Base-by-base conservation (phyloP, 2,797 vertebrate genomes). In the Mus caroli region DNA sequence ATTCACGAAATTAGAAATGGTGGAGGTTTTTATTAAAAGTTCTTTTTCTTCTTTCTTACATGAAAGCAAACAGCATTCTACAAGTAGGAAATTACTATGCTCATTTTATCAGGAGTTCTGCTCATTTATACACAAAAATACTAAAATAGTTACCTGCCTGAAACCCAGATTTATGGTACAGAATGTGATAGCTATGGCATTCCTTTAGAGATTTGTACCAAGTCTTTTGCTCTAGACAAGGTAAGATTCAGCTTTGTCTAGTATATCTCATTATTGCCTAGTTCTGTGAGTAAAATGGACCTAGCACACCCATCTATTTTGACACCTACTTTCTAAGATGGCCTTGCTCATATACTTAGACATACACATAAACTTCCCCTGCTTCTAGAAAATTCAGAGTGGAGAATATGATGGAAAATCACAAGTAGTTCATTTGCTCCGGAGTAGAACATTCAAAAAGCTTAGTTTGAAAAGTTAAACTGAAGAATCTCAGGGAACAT, bases 1-100 rank as follows among this genome's bases (percentile, higher is more conserved):
- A 90, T 77, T 85, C 12, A 87, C 89, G 24, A 94, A 86, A n/a
- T 91, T 52, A 78, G 22, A 60, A 22, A 77, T 13, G 52, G 10
- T 56, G 69, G 54, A 0, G 11, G 17, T 37, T 34, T 46, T 91
- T 60, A 85, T 52, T 79, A 76, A 62, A 5, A 37, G 78, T 89
- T 83, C 46, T 90, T 62, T 19, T 79, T 88, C 3, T 58, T 34
- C 1, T 52, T 79, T 91, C 26, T 46, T 40, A 78, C 0, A 37
- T 52, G 84, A 77, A 62, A 73, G 12, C 73, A 75, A 22, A 52
- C 79, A 54, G 9, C 1, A 77, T 85, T 28, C 13, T 56, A 24
- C 52, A 12, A 77, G 6, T 10, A 11, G 13, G 28, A 86, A 87
- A 46, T 79, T 31, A 80, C 13, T 13, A 79, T 75, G n/a, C 2